These are phyloP conservation scores for Cairina moschata DNA, from an alignment of 2,113 vertebrate genomes.

Conservation along the genomic window DNA sequence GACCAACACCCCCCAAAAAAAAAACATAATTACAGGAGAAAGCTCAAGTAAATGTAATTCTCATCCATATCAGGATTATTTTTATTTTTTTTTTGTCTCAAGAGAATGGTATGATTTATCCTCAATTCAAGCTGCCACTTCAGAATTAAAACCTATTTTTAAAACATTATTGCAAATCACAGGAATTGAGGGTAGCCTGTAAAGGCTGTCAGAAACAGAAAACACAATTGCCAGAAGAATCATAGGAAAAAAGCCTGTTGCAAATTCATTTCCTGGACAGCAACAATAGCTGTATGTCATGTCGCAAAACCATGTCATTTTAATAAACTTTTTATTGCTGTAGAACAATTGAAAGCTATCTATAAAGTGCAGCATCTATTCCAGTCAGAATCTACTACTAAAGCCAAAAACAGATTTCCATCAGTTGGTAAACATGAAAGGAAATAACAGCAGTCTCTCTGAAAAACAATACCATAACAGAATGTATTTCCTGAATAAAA, in stretches of 20 bases:
- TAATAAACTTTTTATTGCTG: not conserved
- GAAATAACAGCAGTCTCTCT: not conserved
- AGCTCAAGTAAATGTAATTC: not conserved
- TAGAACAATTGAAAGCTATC: not conserved
- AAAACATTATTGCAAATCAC: not conserved
- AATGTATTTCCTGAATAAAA: not conserved
- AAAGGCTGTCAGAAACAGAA: not conserved
- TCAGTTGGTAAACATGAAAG: not conserved
- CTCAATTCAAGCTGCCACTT: not conserved
- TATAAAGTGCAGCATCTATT: not conserved
- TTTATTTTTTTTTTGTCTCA: not conserved
- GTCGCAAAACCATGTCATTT: not conserved
- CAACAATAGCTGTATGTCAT: not conserved
- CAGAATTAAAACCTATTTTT: not conserved
- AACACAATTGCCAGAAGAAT: not conserved
- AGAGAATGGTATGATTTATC: not conserved
- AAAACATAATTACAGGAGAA: not conserved
- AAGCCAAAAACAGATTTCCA: not conserved
- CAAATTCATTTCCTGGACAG: not conserved
- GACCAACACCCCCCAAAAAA: not conserved
- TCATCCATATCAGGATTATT: not conserved
- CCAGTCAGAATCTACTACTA: not conserved
- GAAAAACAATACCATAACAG: not conserved
- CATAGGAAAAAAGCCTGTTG: not conserved
- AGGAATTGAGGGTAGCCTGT: not conserved